phyloP scores from a whole-genome alignment of 1,140 invertebrate species.

The Drosophila chauvacae region DNA sequence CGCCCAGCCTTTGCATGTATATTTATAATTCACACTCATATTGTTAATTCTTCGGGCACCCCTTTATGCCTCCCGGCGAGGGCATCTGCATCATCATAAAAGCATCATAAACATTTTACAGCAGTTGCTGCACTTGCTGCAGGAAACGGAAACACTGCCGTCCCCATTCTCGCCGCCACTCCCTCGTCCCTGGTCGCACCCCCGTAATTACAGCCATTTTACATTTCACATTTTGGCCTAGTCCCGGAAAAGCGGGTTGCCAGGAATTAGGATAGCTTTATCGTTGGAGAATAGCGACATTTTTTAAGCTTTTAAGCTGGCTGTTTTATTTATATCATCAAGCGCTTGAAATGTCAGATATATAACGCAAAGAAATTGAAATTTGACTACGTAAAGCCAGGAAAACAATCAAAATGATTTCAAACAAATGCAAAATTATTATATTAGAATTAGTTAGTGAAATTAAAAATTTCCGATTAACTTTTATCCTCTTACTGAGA shows the following conservation, averaged over 20 bases:
- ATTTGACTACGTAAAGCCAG: no score
- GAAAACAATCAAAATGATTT: neutral
- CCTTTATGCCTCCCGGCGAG: constrained; percentile 15
- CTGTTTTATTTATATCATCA: constrained; percentile 1
- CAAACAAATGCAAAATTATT: neutral
- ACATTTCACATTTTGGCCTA: constrained; percentile 57
- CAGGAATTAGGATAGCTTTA: constrained; percentile 41
- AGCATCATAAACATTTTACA: constrained; percentile 83
- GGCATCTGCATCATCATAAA: constrained; percentile 67
- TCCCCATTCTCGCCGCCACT: neutral
- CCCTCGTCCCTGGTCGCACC: constrained; percentile 3
- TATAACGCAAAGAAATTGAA: neutral
- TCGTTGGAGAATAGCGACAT: neutral
- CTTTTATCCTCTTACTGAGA: neutral
- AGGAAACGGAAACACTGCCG: constrained; percentile 47
- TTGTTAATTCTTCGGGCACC: constrained; percentile 68
- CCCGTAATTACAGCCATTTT: constrained; percentile 60
- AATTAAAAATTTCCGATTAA: neutral
- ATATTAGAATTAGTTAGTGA: neutral
- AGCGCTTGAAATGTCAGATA: constrained; percentile 1
- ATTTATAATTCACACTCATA: constrained; percentile 73
- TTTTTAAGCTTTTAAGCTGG: constrained; percentile 39
- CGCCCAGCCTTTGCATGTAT: constrained; percentile 53
- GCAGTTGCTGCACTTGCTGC: constrained; percentile 77
- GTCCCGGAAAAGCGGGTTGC: constrained; percentile 18